Base-by-base conservation (phyloP, 2,113 vertebrate genomes). In the Mustela nigripes region DNA sequence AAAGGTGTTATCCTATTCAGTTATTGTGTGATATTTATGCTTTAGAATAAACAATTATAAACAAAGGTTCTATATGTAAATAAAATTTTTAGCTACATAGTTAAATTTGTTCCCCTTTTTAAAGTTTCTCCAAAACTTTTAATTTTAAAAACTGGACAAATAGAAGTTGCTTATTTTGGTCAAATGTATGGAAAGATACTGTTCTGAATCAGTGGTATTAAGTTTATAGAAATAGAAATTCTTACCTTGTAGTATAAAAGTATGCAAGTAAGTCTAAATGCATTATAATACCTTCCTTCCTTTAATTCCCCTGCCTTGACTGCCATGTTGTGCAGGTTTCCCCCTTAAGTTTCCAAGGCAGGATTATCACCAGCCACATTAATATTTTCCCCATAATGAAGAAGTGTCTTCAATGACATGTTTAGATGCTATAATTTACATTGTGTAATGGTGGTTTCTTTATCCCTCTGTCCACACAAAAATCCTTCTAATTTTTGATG, bases 141-240 rank as follows among this genome's bases (percentile, higher is more conserved):
- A 69, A 82, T 97, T 95, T 91, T 63, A 58, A 87, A 87, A 95
- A 84, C 18, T 50, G 15, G 18, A 3, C 18, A 93, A 91, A 69
- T 4, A 73, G 19, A 96, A 94, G 39, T 81, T 94, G 33, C 36
- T 21, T n/a, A 73, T 73, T 22, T 83, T 11, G 21, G 50, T 89
- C 73, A 63, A 63, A 80, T 73, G 56, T 92, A 48, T 33, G n/a
- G 33, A 12, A 81, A 63, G 4, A 5, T 65, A 22, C 22, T 92
- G 60, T 79, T 78, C 14, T 83, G 36, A 96, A 79, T 4, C 28
- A 83, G n/a, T 71, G 24, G 4, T 22, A 39, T 16, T 88, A 62
- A 48, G 16, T 7, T 85, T 71, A 18, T 60, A 24, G 31, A 79
- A 83, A 71, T 60, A 36, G 39, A 88, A 85, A 14, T 3, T 74